Evolutionary conservation across 2,888 invertebrate genomes (phyloP).

Genomic region (Drepana falcataria): DNA sequence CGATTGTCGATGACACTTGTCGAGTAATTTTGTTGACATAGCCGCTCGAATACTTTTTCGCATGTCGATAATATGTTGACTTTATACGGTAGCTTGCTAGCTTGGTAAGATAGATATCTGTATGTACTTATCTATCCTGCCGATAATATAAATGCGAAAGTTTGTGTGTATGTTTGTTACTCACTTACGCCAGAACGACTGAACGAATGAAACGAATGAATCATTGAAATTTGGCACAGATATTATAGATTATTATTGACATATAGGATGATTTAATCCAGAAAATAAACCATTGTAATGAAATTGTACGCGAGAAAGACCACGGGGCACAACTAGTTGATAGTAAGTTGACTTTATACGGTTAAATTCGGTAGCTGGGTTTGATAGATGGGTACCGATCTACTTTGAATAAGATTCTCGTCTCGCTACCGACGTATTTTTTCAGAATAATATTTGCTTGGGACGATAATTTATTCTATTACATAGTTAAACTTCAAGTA

Average conservation of each 20-base stretch:
- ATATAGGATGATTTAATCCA: no score
- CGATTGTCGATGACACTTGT: constrained; percentile 44
- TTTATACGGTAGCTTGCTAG: constrained; percentile 26
- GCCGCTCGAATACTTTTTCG: constrained; percentile 21
- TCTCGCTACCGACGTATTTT: neutral
- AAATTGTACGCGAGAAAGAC: no score
- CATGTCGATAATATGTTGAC: constrained; percentile 20
- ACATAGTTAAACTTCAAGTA: no score
- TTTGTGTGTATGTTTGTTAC: no score
- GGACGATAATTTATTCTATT: no score
- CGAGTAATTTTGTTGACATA: constrained; percentile 40
- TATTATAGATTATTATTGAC: no score
- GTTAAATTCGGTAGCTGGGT: constrained; percentile 10
- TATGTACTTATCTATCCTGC: no score
- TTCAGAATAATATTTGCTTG: neutral
- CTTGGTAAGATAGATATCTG: constrained; percentile 9
- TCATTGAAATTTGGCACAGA: no score
- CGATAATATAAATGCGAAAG: no score
- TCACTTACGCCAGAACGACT: no score
- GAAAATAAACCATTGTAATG: no score
- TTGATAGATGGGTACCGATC: neutral
- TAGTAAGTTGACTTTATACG: constrained; percentile 18
- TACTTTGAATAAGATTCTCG: neutral
- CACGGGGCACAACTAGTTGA: constrained; percentile 6
- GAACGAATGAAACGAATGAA: no score